These are phyloP conservation scores for Spodoptera picta DNA, from an alignment of 2,888 invertebrate species.

Conservation along the genomic window DNA sequence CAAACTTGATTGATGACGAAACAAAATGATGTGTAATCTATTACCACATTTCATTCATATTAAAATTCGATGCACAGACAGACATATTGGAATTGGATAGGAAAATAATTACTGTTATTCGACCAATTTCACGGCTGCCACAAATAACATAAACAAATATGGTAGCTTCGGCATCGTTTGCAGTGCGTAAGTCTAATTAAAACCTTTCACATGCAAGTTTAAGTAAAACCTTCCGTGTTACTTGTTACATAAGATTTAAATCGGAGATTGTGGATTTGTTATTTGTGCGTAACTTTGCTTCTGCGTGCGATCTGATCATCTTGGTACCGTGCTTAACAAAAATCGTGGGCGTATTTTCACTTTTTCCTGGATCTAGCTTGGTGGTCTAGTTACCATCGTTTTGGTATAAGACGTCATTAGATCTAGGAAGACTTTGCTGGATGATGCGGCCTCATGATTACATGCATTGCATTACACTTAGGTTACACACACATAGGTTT, in stretches of 20 bases:
- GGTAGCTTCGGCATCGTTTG: conserved; percentile 28
- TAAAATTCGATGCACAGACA: conserved; percentile 1
- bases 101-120: background rate
- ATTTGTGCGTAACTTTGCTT: conserved; percentile 40
- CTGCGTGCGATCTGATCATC: no score
- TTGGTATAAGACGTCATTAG: conserved; percentile 8
- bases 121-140: conserved; percentile 29
- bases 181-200: conserved; percentile 43
- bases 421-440: background rate
- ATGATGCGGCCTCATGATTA: no score
- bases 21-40: background rate
- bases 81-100: background rate
- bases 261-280: conserved; percentile 50
- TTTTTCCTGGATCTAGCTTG: background rate
- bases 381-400: conserved; percentile 17
- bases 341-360: no score
- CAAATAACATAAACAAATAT: conserved; percentile 19
- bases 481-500: no score
- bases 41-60: background rate
- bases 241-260: conserved; percentile 49
- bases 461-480: no score
- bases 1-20: background rate
- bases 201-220: conserved; percentile 42
- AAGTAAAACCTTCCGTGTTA: conserved; percentile 48
- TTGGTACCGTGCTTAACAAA: no score